Evolutionary conservation across 2,113 vertebrate genomes (phyloP).

Genomic region (Osmerus eperlanus): DNA sequence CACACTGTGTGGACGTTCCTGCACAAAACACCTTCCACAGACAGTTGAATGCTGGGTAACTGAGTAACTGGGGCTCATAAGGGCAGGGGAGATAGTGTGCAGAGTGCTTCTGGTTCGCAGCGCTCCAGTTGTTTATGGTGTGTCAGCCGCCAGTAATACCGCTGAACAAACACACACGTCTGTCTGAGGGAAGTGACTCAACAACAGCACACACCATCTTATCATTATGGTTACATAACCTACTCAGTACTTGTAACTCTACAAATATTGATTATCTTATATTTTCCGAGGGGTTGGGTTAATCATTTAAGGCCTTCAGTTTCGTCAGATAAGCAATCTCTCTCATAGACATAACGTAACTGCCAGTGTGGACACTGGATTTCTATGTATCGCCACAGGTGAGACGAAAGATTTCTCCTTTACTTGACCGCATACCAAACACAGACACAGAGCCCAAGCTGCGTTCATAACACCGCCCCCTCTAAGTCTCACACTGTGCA

Average conservation of each 20-base stretch:
- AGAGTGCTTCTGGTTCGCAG: background rate
- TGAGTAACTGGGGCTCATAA: background rate
- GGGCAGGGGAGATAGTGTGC: background rate
- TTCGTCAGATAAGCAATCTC: background rate
- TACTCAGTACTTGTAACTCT: slow-evolving; percentile 9
- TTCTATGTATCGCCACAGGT: background rate
- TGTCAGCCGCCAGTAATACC: background rate
- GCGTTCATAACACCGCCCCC: background rate
- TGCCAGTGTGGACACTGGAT: background rate
- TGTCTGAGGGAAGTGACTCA: slow-evolving; percentile 35
- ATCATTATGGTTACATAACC: slow-evolving; percentile 24
- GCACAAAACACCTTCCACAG: background rate
- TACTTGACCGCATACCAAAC: background rate
- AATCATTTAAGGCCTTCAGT: slow-evolving; percentile 5
- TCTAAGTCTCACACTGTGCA: background rate
- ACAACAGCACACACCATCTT: background rate
- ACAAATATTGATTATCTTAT: slow-evolving; percentile 30
- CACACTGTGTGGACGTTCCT: background rate
- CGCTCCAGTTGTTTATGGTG: background rate
- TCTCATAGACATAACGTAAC: background rate
- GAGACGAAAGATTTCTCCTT: background rate
- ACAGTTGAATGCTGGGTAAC: background rate
- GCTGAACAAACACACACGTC: background rate
- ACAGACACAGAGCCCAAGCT: slow-evolving; percentile 5
- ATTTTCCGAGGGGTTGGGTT: slow-evolving; percentile 11